Conservation (phyloP, 2,888 invertebrate genomes). For the Polymixis flavicincta region DNA sequence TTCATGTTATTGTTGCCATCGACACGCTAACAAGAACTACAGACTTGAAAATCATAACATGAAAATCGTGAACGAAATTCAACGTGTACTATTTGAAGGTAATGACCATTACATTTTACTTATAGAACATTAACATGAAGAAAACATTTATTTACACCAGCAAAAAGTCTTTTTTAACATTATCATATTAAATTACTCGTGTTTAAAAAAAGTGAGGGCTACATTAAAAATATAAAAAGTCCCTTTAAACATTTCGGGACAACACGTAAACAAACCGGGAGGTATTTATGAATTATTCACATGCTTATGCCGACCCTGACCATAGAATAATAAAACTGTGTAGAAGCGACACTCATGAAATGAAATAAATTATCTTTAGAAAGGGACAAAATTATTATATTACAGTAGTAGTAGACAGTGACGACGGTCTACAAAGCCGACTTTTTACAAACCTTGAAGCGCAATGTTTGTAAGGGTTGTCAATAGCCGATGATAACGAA, state of each 20-base stretch:
- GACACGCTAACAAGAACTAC: background rate
- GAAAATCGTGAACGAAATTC: background rate
- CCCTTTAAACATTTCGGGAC: conserved; percentile 57
- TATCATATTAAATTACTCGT: conserved; percentile 57
- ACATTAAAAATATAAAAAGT: conserved; percentile 54
- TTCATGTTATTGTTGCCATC: too few relatives aligned
- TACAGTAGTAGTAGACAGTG: background rate
- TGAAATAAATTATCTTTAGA: background rate
- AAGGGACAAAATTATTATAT: background rate
- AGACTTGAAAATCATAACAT: background rate
- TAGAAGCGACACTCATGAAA: conserved; percentile 28
- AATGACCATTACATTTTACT: background rate
- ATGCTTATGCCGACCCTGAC: conserved; percentile 60
- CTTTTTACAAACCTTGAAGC: background rate
- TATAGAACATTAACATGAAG: conserved; percentile 14
- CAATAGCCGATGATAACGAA: background rate
- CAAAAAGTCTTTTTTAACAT: conserved; percentile 49
- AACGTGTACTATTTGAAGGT: background rate
- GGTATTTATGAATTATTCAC: conserved; percentile 70
- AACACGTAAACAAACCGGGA: conserved; percentile 58
- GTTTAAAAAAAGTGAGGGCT: conserved; percentile 50
- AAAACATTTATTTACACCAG: conserved; percentile 25
- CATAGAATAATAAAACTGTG: conserved; percentile 26
- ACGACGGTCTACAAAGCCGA: background rate
- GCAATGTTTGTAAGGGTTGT: background rate